These are phyloP conservation scores for Tympanoctomys barrerae DNA, from an alignment of 2,797 vertebrate genomes.

Conservation along the genomic window DNA sequence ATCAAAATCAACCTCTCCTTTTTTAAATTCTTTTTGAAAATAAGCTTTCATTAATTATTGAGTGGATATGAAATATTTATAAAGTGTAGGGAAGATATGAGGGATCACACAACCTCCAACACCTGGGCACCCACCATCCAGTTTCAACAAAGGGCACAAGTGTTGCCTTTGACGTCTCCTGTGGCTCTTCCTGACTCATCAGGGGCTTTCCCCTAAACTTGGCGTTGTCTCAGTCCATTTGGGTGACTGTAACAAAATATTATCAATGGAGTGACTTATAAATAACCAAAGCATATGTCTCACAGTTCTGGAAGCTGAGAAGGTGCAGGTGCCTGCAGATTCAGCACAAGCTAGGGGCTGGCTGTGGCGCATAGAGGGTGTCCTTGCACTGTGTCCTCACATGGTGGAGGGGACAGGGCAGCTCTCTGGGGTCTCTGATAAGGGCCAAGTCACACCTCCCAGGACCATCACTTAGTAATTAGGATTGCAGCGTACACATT, in stretches of 20 bases:
- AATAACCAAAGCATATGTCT: background rate
- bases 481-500: background rate
- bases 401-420: background rate
- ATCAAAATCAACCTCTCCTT: background rate
- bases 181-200: background rate
- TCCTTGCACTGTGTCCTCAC: background rate
- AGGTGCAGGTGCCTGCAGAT: background rate
- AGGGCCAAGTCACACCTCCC: background rate
- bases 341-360: no score
- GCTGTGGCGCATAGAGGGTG: background rate
- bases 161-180: background rate
- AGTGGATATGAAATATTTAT: slow-evolving; percentile 65
- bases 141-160: background rate
- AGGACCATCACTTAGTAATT: background rate
- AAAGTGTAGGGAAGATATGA: slow-evolving; percentile 12
- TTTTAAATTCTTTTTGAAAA: slow-evolving; percentile 51
- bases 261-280: background rate
- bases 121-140: background rate
- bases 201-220: background rate
- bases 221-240: background rate
- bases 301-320: background rate
- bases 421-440: background rate
- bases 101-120: background rate
- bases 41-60: slow-evolving; percentile 63
- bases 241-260: background rate